A percentile compares a stretch with the other conserved stretches of the same genome.
Conservation (phyloP, 2,797 vertebrate genomes). For the Tenualosa thibaudeaui region DNA sequence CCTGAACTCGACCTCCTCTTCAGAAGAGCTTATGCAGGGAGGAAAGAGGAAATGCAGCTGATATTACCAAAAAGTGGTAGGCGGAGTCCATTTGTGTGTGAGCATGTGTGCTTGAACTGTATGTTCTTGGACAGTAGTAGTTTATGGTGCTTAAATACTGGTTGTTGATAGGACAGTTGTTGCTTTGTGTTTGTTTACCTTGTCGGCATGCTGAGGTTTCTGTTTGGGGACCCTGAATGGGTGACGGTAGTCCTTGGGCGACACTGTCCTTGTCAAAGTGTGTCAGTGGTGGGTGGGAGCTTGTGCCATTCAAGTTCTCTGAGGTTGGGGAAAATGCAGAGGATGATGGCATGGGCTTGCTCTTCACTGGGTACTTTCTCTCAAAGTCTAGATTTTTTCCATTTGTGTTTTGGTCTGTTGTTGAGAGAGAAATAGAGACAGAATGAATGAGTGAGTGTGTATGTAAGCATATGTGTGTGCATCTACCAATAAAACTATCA, state of each 20-base stretch:
- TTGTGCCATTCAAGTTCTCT: not conserved
- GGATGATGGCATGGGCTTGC: not conserved
- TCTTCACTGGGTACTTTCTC: not conserved
- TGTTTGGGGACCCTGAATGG: slow-evolving; percentile 49
- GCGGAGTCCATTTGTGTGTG: not conserved
- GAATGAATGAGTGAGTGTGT: not conserved
- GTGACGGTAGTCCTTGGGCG: slow-evolving; percentile 41
- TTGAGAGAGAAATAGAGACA: slow-evolving; percentile 17
- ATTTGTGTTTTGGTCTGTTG: slow-evolving; percentile 28
- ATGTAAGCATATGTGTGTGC: not conserved
- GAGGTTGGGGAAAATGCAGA: not conserved
- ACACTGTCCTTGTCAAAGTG: slow-evolving; percentile 35
- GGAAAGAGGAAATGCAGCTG: slow-evolving; percentile 52
- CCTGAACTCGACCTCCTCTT: slow-evolving; percentile 73
- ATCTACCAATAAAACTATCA: slow-evolving; percentile 7
- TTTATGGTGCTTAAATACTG: not conserved
- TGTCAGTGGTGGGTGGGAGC: not conserved
- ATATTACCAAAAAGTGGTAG: slow-evolving; percentile 47
- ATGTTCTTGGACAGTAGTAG: slow-evolving; percentile 14
- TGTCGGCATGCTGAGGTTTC: slow-evolving; percentile 35
- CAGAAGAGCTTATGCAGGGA: slow-evolving; percentile 66
- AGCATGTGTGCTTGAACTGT: slow-evolving; percentile 25
- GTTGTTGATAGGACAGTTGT: not conserved
- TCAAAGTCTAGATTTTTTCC: slow-evolving; percentile 63
- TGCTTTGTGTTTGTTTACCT: slow-evolving; percentile 41